Evolutionary conservation across 2,888 invertebrate genomes (phyloP), one percentile per base, ranked within the genome.

Genomic region (Meteorus cinctellus): DNA sequence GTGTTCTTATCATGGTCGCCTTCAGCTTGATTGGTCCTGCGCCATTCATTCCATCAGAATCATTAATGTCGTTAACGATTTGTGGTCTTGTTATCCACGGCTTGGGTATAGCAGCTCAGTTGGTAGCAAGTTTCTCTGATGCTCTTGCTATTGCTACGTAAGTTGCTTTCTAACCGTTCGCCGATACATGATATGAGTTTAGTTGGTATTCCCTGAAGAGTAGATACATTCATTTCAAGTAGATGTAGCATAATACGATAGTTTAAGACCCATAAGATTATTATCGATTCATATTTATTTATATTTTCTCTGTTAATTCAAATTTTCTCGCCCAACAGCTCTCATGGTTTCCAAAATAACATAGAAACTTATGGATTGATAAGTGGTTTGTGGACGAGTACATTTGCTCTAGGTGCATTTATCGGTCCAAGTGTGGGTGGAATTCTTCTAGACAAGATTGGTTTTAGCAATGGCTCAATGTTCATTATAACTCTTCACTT

Each of bases 371-470:
- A 96, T 86, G 97, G 97, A 0, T 90, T 97, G 51, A 95, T 97
- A 10, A 96, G 97, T 0, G 97, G 97, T 0, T 91, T 97, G 84
- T 97, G 97, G 95, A 97, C 97, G 1, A 96, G 96, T 0, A 94
- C 95, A 0, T 97, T 97, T 85, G 96, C 97, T 0, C 91, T 97
- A 12, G 97, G 97, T 0, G 96, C 96, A 1, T 96, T 96, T 88
- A 93, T 96, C 69, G 96, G 96, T 0, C 96, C 96, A 1, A 95
- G 95, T 0, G 90, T 95, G 1, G 93, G 93, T 80, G 96, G 96
- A 0, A 91, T 95, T 62, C 91, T 96, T 0, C 93, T 93, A 83
- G 96, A 96, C 84, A 91, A 90, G 69, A 92, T 95, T 71, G 95
- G 95, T 0, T 96, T 96, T 87, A 88, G 93, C 36, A 91, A 91